These are phyloP conservation scores for Vidua macroura DNA, from an alignment of 2,113 vertebrate genomes.

Conservation along the genomic window DNA sequence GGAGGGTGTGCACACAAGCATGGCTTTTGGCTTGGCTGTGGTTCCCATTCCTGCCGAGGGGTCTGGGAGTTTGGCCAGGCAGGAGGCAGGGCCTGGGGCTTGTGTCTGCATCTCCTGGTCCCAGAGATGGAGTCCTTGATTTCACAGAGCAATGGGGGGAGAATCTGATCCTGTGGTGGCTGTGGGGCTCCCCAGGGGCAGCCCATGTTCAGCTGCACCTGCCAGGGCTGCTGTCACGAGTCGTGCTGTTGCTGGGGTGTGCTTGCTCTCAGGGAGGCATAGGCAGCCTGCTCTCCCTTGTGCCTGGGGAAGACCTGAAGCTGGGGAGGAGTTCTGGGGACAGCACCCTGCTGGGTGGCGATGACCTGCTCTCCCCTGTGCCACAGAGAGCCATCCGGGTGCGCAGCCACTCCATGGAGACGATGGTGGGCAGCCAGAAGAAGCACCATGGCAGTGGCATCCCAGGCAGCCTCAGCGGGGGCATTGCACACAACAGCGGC, in stretches of 20 bases:
- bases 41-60: accelerated
- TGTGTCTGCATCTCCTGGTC: accelerated
- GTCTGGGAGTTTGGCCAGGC: not conserved
- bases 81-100: not conserved
- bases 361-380: not conserved
- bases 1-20: not conserved
- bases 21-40: not conserved
- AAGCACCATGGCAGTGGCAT: conserved; percentile 77
- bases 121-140: not conserved
- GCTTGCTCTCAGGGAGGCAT: accelerated
- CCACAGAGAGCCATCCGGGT: conserved; percentile 90
- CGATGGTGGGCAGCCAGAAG: conserved; percentile 88
- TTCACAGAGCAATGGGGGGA: accelerated
- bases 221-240: not conserved
- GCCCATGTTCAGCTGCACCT: not conserved
- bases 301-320: not conserved
- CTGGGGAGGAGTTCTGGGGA: not conserved
- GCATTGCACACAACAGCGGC: conserved; percentile 79
- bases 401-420: conserved; percentile 96
- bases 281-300: too few relatives aligned
- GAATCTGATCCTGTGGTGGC: not conserved
- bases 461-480: conserved; percentile 89
- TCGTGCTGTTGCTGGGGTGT: accelerated
- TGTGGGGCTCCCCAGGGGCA: not conserved
- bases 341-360: accelerated